Evolutionary conservation across 2,113 vertebrate species (phyloP).

Genomic region (Odocoileus hemionus): DNA sequence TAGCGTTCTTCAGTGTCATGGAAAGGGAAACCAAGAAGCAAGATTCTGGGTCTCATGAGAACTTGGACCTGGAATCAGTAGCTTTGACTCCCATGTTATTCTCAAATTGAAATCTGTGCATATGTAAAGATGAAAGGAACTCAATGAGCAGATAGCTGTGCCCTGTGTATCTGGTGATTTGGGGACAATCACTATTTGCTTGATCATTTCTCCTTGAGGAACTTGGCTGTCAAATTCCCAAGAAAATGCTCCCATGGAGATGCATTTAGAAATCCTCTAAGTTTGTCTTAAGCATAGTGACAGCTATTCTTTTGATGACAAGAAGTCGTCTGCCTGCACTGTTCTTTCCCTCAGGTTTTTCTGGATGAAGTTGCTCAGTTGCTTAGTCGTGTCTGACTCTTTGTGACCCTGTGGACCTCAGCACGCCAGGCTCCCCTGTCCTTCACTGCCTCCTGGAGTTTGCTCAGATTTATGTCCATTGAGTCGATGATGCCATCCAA

Average conservation of each 20-base stretch:
- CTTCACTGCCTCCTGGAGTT: background rate
- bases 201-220: background rate
- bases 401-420: background rate
- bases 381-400: background rate
- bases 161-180: background rate
- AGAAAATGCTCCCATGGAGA: background rate
- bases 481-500: background rate
- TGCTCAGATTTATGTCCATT: background rate
- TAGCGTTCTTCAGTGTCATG: background rate
- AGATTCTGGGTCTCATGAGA: background rate
- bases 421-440: background rate
- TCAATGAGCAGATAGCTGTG: background rate
- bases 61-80: background rate
- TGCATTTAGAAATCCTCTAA: conserved; percentile 29
- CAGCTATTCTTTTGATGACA: background rate
- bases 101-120: background rate
- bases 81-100: background rate
- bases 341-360: background rate
- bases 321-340: background rate
- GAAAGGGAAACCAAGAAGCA: background rate
- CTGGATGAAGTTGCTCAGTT: background rate
- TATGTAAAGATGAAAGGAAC: background rate
- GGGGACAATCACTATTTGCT: background rate
- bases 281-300: background rate
- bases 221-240: background rate